phyloP scores from a whole-genome alignment of 2,888 invertebrate species.

The Oscheius sp. region DNA sequence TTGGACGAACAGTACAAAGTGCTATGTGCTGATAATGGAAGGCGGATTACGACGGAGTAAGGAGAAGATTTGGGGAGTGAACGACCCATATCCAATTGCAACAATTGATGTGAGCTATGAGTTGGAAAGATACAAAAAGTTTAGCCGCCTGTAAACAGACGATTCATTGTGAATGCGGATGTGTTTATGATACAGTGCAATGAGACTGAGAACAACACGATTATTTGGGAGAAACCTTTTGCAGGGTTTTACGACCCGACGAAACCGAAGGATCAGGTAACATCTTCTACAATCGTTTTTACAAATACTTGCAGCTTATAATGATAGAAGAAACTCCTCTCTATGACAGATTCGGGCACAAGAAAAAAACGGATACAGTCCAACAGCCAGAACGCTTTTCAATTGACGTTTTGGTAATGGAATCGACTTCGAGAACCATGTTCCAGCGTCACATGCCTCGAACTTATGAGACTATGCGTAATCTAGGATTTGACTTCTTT shows the following conservation, averaged over 20 bases:
- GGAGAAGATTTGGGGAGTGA: too few relatives aligned
- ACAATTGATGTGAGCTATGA: too few relatives aligned
- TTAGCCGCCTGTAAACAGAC: constrained; percentile 41
- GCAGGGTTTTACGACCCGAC: constrained; percentile 47
- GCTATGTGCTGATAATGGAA: too few relatives aligned
- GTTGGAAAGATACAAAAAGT: neutral
- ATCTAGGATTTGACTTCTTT: constrained; percentile 83
- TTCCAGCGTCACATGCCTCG: constrained; percentile 66
- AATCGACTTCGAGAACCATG: constrained; percentile 54
- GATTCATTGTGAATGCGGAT: constrained; percentile 52
- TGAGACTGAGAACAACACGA: constrained; percentile 31
- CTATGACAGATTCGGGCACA: constrained; percentile 19
- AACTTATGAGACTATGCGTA: constrained; percentile 78
- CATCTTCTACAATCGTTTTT: neutral
- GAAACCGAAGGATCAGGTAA: constrained; percentile 41
- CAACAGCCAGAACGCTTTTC: constrained; percentile 39
- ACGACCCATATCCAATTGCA: too few relatives aligned
- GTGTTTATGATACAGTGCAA: constrained; percentile 48
- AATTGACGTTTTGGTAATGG: constrained; percentile 48
- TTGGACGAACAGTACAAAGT: too few relatives aligned
- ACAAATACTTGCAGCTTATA: constrained; percentile 4
- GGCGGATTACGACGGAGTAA: too few relatives aligned
- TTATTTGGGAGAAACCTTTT: constrained; percentile 47
- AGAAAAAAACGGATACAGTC: neutral
- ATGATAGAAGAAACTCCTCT: constrained; percentile 5